These are phyloP conservation scores for Atrina japonica DNA, from an alignment of 2,888 invertebrate genomes.

Conservation along the genomic window DNA sequence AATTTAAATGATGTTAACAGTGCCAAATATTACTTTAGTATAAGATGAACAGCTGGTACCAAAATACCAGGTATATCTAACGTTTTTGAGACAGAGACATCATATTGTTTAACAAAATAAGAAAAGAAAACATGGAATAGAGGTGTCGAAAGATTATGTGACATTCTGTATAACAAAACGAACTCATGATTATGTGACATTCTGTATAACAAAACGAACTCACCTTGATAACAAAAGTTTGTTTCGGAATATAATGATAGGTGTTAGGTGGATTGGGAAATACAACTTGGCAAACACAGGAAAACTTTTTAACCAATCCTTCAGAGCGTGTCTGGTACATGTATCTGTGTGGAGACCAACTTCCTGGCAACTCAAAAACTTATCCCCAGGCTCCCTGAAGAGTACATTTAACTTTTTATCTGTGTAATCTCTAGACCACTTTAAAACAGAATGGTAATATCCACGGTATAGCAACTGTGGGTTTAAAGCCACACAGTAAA, in stretches of 20 bases:
- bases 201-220: too few species aligned
- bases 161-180: too few species aligned
- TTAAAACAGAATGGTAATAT: conserved; percentile 69
- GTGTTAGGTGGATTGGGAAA: conserved; percentile 69
- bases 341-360: conserved; percentile 61
- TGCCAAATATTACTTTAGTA: too few species aligned
- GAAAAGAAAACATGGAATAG: too few species aligned
- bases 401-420: conserved; percentile 54
- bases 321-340: conserved; percentile 62
- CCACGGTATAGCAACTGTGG: conserved; percentile 64
- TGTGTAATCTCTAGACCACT: conserved; percentile 71
- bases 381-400: conserved; percentile 58
- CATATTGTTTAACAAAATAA: too few species aligned
- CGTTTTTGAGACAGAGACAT: too few species aligned
- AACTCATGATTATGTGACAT: too few species aligned
- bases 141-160: too few species aligned
- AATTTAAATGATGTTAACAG: too few species aligned
- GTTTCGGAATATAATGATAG: conserved; percentile 64
- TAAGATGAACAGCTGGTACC: too few species aligned
- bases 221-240: conserved; percentile 61
- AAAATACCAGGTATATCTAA: too few species aligned
- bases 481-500: conserved; percentile 61
- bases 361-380: conserved; percentile 65
- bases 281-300: conserved; percentile 70
- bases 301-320: conserved; percentile 63